Base-by-base conservation (phyloP, 2,113 vertebrate genomes). In the Ornithorhynchus anatinus region DNA sequence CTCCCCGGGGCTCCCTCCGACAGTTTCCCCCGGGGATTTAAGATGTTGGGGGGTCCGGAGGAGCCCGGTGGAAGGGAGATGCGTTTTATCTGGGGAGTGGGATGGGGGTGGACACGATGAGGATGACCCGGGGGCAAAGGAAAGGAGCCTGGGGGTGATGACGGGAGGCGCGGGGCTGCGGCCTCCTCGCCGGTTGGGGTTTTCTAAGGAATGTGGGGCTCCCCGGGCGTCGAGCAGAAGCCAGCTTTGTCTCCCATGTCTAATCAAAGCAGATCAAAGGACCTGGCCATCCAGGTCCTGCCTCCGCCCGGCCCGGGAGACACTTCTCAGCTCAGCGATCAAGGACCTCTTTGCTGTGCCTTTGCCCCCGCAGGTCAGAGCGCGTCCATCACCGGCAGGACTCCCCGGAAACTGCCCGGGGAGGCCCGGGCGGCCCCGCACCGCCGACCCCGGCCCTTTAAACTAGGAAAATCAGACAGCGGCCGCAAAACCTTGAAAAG, bases 191-290 rank as follows among this genome's bases (percentile, higher is more conserved):
- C 62, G 1, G 75, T 8, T 52, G 47, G 64, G 78, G 48, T 54
- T 59, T 86, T 86, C 84, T 10, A 70, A 85, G 93, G 90, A 89
- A 91, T 80, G 87, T 88, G 77, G 78, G 86, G 86, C 93, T 89
- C 70, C 86, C 81, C 84, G 89, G 77, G 87, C 81, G 82, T 65
- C 70, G 91, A 90, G 88, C 88, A 89, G 82, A 33, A 91, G 89
- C 84, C 89, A 90, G 92, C 93, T 95, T 95, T 96, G 94, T 94
- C 93, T 94, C 80, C 84, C 25, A 75, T 63, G 69, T 82, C 90
- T 90, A 94, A 93, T 92, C 91, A 91, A 88, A 77, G 40, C 87
- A 93, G 90, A 94, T 95, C 93, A 96, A 96, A 96, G 93, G 86
- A 86, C 53, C 66, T 58, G 81, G 77, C 75, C 33, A 82, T 76